A percentile compares a stretch with the other conserved stretches of the same genome.
These are phyloP conservation scores for Tanytarsus gracilentus DNA, from an alignment of 2,888 invertebrate genomes.

Conservation along the genomic window DNA sequence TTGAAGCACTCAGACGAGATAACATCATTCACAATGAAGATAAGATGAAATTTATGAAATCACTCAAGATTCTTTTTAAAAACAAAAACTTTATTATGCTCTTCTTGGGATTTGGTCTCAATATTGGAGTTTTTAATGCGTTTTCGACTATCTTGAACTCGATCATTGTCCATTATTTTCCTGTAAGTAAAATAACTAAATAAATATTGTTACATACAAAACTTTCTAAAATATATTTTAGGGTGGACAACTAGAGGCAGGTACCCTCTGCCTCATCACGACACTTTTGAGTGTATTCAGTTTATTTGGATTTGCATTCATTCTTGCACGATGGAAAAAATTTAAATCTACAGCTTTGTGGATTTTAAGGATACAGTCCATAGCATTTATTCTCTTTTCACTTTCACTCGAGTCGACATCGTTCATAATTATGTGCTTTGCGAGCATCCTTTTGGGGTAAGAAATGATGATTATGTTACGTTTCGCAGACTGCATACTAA, in stretches of 20 bases:
- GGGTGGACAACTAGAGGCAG: slow-evolving; percentile 48
- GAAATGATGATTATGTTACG: not conserved
- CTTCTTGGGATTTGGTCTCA: slow-evolving; percentile 56
- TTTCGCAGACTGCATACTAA: not conserved
- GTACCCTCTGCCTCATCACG: slow-evolving; percentile 53
- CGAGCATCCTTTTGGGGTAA: slow-evolving; percentile 50
- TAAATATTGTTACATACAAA: slow-evolving; percentile 8
- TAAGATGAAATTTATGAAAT: slow-evolving; percentile 34
- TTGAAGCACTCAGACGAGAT: slow-evolving; percentile 43
- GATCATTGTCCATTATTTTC: slow-evolving; percentile 42
- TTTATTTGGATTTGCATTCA: slow-evolving; percentile 52
- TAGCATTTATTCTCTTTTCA: slow-evolving; percentile 54
- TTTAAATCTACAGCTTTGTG: slow-evolving; percentile 51
- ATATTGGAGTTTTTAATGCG: slow-evolving; percentile 64
- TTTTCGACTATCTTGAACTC: slow-evolving; percentile 55
- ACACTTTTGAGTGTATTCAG: slow-evolving; percentile 56
- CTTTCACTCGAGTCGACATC: slow-evolving; percentile 45
- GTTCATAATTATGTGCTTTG: slow-evolving; percentile 47
- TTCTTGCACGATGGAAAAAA: slow-evolving; percentile 55
- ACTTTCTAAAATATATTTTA: slow-evolving; percentile 33
- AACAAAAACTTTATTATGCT: slow-evolving; percentile 50
- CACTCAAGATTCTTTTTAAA: slow-evolving; percentile 44
- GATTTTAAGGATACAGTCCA: slow-evolving; percentile 52
- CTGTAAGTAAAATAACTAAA: slow-evolving; percentile 36
- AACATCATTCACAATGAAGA: slow-evolving; percentile 18